Conservation (phyloP, 2,797 vertebrate species). For the Alectoris magna region DNA sequence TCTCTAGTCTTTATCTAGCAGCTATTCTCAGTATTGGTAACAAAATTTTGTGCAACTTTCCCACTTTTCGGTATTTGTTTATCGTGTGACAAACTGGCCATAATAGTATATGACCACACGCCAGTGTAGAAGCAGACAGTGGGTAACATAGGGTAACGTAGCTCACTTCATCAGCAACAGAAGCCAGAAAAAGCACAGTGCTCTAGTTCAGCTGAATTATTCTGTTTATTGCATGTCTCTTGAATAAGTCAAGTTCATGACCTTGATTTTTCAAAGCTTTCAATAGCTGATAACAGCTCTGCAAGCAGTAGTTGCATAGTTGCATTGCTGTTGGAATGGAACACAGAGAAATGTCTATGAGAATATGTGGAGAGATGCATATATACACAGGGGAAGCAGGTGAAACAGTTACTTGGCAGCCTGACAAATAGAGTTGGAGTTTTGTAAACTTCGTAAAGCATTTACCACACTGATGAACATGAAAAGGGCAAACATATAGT, state of each 20-base stretch:
- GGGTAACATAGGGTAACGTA: rapidly evolving
- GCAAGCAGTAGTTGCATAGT: not conserved
- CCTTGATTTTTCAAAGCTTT: not conserved
- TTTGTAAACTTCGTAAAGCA: not conserved
- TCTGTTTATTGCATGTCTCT: not conserved
- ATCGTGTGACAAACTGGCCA: not conserved
- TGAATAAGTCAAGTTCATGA: not conserved
- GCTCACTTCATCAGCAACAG: not conserved
- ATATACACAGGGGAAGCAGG: not conserved
- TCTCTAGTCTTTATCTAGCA: not conserved
- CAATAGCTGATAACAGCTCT: not conserved
- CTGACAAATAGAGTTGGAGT: not conserved
- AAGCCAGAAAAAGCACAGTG: not conserved
- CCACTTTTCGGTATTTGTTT: not conserved
- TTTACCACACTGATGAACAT: not conserved
- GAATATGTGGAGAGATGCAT: not conserved
- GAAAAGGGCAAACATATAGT: not conserved
- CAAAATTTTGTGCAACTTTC: not conserved
- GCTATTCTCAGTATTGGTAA: not conserved
- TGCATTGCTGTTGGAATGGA: not conserved
- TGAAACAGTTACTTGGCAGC: not conserved
- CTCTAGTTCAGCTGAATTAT: not conserved
- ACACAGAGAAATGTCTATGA: rapidly evolving
- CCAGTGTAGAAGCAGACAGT: rapidly evolving
- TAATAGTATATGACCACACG: not conserved